These are phyloP conservation scores for Deroplatys truncata DNA, from an alignment of 2,888 invertebrate genomes.

Conservation along the genomic window DNA sequence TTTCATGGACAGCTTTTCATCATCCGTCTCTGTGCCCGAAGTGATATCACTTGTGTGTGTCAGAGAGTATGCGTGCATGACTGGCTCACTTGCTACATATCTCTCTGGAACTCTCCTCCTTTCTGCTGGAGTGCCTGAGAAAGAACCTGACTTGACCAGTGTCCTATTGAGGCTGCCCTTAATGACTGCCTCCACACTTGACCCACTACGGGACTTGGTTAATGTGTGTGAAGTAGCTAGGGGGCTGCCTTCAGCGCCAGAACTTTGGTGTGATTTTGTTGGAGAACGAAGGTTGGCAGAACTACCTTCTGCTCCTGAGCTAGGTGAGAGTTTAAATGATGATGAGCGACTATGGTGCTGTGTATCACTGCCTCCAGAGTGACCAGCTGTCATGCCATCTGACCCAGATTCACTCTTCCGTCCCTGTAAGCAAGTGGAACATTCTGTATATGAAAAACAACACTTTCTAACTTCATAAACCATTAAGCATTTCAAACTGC, in stretches of 20 bases:
- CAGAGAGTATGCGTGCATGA: constrained; percentile 48
- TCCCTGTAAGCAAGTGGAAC: constrained; percentile 37
- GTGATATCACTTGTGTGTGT: constrained; percentile 20
- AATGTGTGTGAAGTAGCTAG: background rate
- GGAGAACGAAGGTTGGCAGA: background rate
- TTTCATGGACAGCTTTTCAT: background rate
- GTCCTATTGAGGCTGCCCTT: constrained; percentile 29
- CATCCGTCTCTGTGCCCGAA: constrained; percentile 48
- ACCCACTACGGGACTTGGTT: background rate
- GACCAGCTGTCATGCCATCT: constrained; percentile 44
- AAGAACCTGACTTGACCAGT: constrained; percentile 69
- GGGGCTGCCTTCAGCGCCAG: constrained; percentile 33
- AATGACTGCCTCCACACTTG: background rate
- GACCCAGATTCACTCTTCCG: constrained; percentile 57
- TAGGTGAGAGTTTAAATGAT: background rate
- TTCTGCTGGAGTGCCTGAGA: constrained; percentile 53
- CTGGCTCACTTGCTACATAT: constrained; percentile 61
- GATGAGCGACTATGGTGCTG: background rate
- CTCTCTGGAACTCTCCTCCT: constrained; percentile 35
- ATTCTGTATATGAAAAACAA: background rate
- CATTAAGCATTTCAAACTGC: constrained; percentile 35
- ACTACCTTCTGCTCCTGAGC: constrained; percentile 8
- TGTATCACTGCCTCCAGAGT: constrained; percentile 41
- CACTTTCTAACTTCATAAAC: constrained; percentile 5
- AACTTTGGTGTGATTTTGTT: constrained; percentile 19